phyloP scores from a whole-genome alignment of 2,113 vertebrate species.

The Elgaria multicarinata region DNA sequence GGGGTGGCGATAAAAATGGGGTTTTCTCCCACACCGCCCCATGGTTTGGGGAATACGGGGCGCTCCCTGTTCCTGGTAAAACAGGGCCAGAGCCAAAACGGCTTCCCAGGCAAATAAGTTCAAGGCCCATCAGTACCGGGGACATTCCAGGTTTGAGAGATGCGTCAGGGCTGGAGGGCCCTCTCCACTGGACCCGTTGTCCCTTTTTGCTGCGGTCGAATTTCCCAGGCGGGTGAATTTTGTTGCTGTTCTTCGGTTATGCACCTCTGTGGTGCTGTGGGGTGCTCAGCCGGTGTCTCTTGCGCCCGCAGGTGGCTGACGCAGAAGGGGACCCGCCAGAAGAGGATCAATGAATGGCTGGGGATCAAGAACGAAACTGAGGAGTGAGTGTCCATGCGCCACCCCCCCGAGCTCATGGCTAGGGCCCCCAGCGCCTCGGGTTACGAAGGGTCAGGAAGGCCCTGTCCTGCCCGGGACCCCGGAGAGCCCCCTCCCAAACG shows the following conservation, averaged over 20 bases:
- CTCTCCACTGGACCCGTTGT: no score
- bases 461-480: background rate
- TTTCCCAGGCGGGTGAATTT: background rate
- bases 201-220: no score
- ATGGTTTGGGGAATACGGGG: no score
- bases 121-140: background rate
- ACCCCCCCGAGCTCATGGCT: no score
- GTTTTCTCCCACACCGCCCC: no score
- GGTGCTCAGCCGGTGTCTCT: no score
- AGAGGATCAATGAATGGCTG: conserved; percentile 86
- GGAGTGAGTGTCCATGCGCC: conserved; percentile 75
- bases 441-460: background rate
- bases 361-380: conserved; percentile 83
- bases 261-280: no score
- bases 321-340: conserved; percentile 84
- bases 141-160: no score
- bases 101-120: background rate
- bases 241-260: no score
- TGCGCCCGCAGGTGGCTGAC: conserved; percentile 79
- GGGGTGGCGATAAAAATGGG: no score
- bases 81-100: background rate
- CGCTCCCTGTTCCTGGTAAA: background rate
- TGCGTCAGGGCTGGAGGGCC: no score
- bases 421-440: background rate
- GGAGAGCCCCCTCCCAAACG: no score